Percentiles rank a stretch among this genome's conserved stretches.
These are phyloP conservation scores for Alitta virens DNA, from an alignment of 2,888 invertebrate genomes.

Conservation along the genomic window DNA sequence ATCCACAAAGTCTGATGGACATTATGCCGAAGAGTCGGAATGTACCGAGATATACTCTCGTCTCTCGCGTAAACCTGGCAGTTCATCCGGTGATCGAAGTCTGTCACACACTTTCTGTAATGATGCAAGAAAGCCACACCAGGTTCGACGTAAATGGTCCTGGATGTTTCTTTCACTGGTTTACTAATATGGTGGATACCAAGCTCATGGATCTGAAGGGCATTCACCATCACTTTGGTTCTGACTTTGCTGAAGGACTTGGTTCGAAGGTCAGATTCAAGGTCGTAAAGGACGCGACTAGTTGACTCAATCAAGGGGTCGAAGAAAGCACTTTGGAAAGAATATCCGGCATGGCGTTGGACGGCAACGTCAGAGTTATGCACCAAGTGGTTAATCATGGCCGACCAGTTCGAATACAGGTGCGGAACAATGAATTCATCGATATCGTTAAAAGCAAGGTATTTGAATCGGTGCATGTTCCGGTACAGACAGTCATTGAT, in stretches of 20 bases:
- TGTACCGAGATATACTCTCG: slow-evolving; percentile 23
- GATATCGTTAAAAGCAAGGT: slow-evolving; percentile 48
- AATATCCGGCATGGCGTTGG: slow-evolving; percentile 32
- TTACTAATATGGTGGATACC: slow-evolving; percentile 58
- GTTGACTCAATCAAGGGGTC: slow-evolving; percentile 33
- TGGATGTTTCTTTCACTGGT: slow-evolving; percentile 42
- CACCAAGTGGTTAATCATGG: slow-evolving; percentile 19
- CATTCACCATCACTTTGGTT: slow-evolving; percentile 54
- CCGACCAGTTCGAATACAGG: slow-evolving; percentile 23
- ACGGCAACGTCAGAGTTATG: slow-evolving; percentile 1
- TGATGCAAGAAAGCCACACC: slow-evolving; percentile 46
- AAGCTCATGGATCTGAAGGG: slow-evolving; percentile 55
- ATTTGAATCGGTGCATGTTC: slow-evolving; percentile 42
- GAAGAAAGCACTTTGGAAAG: slow-evolving; percentile 51
- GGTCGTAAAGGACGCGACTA: slow-evolving; percentile 28
- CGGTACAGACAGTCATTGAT: slow-evolving; percentile 54
- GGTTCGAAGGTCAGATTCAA: slow-evolving; percentile 36
- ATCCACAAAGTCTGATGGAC: slow-evolving; percentile 27
- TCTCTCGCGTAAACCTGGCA: slow-evolving; percentile 27
- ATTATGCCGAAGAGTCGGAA: slow-evolving; percentile 26
- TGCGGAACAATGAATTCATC: slow-evolving; percentile 54
- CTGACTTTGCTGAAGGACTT: slow-evolving; percentile 38
- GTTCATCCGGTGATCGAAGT: slow-evolving; percentile 39
- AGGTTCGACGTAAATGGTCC: slow-evolving; percentile 33
- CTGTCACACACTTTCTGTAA: slow-evolving; percentile 47